These are phyloP conservation scores for Pegoplata infirma DNA, from an alignment of 2,888 invertebrate species.

Conservation along the genomic window DNA sequence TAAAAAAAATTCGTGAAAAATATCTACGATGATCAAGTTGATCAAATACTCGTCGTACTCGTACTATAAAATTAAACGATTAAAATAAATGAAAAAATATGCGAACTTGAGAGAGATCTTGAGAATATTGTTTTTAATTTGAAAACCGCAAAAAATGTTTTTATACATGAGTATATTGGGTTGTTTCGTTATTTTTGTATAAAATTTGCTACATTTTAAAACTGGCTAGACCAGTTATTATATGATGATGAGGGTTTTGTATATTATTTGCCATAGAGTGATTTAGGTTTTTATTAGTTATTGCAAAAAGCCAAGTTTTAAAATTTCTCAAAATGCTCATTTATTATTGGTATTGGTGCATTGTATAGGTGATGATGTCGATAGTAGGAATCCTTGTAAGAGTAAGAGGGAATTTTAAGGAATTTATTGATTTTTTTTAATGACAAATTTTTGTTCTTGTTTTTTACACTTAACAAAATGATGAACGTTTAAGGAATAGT, in stretches of 20 bases:
- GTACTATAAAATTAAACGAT: no score
- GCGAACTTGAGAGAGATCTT: conserved; percentile 57
- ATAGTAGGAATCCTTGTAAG: not conserved
- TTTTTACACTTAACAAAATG: not conserved
- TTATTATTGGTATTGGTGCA: not conserved
- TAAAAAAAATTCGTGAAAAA: no score
- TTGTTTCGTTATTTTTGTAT: not conserved
- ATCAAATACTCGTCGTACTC: not conserved
- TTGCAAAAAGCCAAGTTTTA: not conserved
- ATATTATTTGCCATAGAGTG: not conserved
- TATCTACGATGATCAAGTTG: not conserved
- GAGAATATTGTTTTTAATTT: conserved; percentile 7
- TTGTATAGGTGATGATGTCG: not conserved
- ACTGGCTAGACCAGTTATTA: conserved; percentile 53
- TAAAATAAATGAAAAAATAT: conserved; percentile 27
- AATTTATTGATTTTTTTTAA: not conserved
- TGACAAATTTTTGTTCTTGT: not conserved
- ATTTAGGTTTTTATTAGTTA: not conserved
- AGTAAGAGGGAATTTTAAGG: not conserved
- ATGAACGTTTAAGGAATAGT: no score
- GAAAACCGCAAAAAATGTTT: not conserved
- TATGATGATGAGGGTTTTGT: no score
- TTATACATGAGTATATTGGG: no score
- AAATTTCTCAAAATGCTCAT: no score
- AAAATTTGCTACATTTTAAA: conserved; percentile 19